Percentiles rank a stretch among this genome's conserved stretches.
phyloP scores from a whole-genome alignment of 2,113 vertebrate genomes.

The Pipra filicauda region DNA sequence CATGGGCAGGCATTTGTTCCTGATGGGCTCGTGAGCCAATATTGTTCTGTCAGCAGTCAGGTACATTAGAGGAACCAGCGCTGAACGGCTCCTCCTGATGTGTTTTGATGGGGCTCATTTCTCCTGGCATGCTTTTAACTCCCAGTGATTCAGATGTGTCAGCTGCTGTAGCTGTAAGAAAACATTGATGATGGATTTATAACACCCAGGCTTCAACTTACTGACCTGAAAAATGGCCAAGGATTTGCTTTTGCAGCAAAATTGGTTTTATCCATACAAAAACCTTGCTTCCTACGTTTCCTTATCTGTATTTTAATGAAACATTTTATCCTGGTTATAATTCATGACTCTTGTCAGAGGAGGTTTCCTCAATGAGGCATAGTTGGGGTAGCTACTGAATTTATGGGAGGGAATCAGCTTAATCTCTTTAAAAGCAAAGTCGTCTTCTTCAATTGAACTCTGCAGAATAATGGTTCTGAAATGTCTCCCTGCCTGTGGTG shows the following conservation, averaged over 20 bases:
- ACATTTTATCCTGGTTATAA: slow-evolving; percentile 40
- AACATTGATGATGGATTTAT: slow-evolving; percentile 66
- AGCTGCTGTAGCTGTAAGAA: slow-evolving; percentile 64
- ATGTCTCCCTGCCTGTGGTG: background rate
- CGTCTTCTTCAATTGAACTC: background rate
- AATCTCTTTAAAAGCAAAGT: slow-evolving; percentile 32
- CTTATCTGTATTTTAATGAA: slow-evolving; percentile 56
- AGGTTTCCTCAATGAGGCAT: slow-evolving; percentile 16
- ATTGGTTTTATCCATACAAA: background rate
- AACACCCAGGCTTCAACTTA: slow-evolving; percentile 47
- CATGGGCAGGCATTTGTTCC: slow-evolving; percentile 6
- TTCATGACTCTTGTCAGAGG: background rate
- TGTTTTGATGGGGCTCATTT: slow-evolving; percentile 47
- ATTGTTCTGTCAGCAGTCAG: background rate
- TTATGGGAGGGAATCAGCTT: slow-evolving; percentile 14
- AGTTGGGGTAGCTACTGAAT: slow-evolving; percentile 11
- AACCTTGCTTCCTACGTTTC: background rate
- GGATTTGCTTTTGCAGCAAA: slow-evolving; percentile 64
- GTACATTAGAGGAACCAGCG: background rate
- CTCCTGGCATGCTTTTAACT: slow-evolving; percentile 61
- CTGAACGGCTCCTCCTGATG: background rate
- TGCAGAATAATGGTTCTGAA: background rate
- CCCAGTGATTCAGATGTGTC: slow-evolving; percentile 68
- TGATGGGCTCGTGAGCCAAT: slow-evolving; percentile 11
- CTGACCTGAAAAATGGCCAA: slow-evolving; percentile 55